Conservation (phyloP, 92 coral and sea anemone species). For the Ricordea florida region DNA sequence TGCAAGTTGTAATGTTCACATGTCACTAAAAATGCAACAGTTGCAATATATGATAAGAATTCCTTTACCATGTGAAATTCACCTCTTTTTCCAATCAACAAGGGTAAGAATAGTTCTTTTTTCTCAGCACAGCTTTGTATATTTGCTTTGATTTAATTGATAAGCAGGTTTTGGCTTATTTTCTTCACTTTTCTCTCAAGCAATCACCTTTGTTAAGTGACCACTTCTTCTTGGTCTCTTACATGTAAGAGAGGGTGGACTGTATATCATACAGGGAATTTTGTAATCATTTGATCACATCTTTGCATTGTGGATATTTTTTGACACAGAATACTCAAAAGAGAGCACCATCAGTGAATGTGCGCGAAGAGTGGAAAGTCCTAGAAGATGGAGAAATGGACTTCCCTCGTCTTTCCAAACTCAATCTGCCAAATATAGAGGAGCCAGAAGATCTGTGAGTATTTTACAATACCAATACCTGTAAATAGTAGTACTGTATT, state of each 20-base stretch:
- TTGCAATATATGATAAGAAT: too few relatives aligned
- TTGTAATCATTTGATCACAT: too few relatives aligned
- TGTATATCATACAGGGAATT: too few relatives aligned
- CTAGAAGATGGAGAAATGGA: slow-evolving; percentile 96
- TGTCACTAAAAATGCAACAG: too few relatives aligned
- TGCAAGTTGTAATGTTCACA: too few relatives aligned
- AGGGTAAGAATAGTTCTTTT: too few relatives aligned
- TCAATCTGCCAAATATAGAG: slow-evolving; percentile 86
- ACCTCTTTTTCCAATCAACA: too few relatives aligned
- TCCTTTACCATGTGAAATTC: too few relatives aligned
- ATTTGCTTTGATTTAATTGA: too few relatives aligned
- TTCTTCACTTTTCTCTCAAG: too few relatives aligned
- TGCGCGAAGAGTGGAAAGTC: slow-evolving; percentile 96
- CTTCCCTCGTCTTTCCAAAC: slow-evolving; percentile 91
- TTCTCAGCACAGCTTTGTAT: too few relatives aligned
- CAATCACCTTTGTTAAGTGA: neutral
- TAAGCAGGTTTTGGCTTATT: too few relatives aligned
- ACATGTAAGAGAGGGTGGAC: slow-evolving; percentile 16
- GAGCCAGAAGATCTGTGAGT: slow-evolving; percentile 92
- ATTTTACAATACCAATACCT: neutral
- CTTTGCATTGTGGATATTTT: neutral
- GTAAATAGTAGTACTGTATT: neutral
- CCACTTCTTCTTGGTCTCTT: neutral
- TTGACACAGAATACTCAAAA: slow-evolving; percentile 57
- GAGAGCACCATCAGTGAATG: slow-evolving; percentile 88